phyloP scores from a whole-genome alignment of 2,888 invertebrate genomes.

The Drosophila borborema region DNA sequence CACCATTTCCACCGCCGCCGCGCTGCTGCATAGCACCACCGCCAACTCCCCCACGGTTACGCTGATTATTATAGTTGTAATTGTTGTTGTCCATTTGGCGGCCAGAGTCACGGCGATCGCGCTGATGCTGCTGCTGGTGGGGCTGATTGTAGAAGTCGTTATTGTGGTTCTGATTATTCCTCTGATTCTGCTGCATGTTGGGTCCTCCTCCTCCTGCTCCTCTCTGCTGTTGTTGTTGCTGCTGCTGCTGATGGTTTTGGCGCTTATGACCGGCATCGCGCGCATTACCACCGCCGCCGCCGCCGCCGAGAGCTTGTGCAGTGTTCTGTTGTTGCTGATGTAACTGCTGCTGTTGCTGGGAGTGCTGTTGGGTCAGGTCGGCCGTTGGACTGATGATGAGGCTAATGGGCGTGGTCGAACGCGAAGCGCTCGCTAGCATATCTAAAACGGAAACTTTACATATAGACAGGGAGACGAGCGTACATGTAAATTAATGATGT shows the following conservation, averaged over 20 bases:
- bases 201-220: conserved; percentile 61
- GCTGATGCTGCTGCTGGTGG: conserved; percentile 57
- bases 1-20: conserved; percentile 74
- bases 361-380: conserved; percentile 89
- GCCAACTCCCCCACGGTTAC: conserved; percentile 77
- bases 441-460: conserved; percentile 85
- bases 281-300: conserved; percentile 82
- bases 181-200: conserved; percentile 64
- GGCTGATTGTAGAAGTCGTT: conserved; percentile 79
- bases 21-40: conserved; percentile 80
- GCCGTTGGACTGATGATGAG: conserved; percentile 90
- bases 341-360: conserved; percentile 69
- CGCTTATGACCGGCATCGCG: conserved; percentile 84
- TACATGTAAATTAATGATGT: conserved; percentile 33
- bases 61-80: conserved; percentile 81
- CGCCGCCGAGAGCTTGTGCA: conserved; percentile 67
- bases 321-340: conserved; percentile 67
- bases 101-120: conserved; percentile 85
- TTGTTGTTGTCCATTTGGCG: conserved; percentile 82
- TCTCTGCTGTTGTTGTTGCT: conserved; percentile 67
- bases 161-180: conserved; percentile 54
- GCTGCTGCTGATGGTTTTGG: conserved; percentile 74
- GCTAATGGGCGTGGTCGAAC: conserved; percentile 93
- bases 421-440: conserved; percentile 87
- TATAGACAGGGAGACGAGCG: conserved; percentile 47